Percentiles rank a stretch among this genome's conserved stretches.
Evolutionary conservation across 2,797 vertebrate species (phyloP).

Genomic region (Iguana delicatissima): DNA sequence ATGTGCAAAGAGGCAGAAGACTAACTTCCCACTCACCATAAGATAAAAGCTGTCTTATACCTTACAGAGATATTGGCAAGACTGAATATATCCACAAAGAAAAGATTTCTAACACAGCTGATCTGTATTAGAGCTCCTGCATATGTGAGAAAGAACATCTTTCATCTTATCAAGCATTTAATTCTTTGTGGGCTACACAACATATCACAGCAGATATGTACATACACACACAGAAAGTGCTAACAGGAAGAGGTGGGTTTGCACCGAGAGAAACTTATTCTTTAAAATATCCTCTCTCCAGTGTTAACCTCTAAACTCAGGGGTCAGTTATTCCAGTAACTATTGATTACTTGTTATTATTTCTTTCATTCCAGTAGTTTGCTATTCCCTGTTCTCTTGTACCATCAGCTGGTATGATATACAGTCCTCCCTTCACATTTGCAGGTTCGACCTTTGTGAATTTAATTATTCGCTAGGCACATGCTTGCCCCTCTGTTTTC

Average conservation of each 20-base stretch:
- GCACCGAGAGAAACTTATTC: neutral
- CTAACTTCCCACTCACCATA: slow-evolving; percentile 51
- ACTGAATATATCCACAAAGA: slow-evolving; percentile 49
- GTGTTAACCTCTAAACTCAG: neutral
- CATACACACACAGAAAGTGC: neutral
- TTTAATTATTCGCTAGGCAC: no score
- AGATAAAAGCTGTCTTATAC: slow-evolving; percentile 57
- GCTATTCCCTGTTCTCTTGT: neutral
- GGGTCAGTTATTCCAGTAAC: neutral
- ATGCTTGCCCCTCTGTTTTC: no score
- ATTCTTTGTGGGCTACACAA: slow-evolving; percentile 37
- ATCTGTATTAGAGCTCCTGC: slow-evolving; percentile 40
- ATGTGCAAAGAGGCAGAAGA: slow-evolving; percentile 40
- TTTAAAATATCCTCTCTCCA: slow-evolving; percentile 1
- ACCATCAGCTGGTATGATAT: no score
- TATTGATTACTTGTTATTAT: slow-evolving; percentile 24
- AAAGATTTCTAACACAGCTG: slow-evolving; percentile 26
- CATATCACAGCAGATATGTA: neutral
- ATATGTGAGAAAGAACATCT: slow-evolving; percentile 50
- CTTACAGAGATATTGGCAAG: slow-evolving; percentile 64
- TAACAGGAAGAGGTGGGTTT: slow-evolving; percentile 12
- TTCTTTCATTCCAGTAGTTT: slow-evolving; percentile 1
- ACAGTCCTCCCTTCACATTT: no score
- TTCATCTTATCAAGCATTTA: slow-evolving; percentile 55
- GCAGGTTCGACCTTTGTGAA: no score